Base-by-base conservation (phyloP, 1,140 invertebrate species). In the Capitella teleta region DNA sequence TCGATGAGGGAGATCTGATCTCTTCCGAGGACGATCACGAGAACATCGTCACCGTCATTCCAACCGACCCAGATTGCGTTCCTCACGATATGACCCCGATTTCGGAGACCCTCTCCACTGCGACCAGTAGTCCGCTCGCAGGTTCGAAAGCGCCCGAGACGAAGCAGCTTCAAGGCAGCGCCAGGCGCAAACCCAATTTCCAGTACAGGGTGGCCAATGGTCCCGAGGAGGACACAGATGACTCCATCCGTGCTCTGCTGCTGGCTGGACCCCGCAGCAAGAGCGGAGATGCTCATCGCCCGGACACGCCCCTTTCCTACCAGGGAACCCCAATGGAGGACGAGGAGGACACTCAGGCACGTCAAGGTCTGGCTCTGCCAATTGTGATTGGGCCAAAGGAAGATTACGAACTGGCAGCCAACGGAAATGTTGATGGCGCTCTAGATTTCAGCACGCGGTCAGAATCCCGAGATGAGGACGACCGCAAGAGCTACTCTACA, bases 21-120 rank as follows among this genome's bases (percentile, higher is more conserved):
- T 42, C 38, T 5, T 32, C 24, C 34, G 49, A 42, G 5, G 49
- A 43, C 19, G 48, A 44, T 12, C 12, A 32, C 21, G 25, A 24
- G 5, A 41, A 51, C 26, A 36, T 51, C 19, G 18, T 51, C 6
- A 51, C 49, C 1, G 38, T 51, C 12, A 42, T 44, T 12, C 49
- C 49, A 16, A 51, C 49, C 1, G 26, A 42, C 28, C 49, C 49
- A 5, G 37, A 44, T 24, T n/a, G 25, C 24, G 25, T 32, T 23
- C 24, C 23, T 38, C 47, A 24, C 36, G 5, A 25, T 16, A 23
- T 34, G 42, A 44, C 5, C 12, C 28, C 16, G n/a, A n/a, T 24
- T 44, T 25, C 12, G 4, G 10, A 16, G 21, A 6, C 21, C 8
- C 16, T 24, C 10, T 12, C 42, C 16, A 25, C 6, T 6, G 12